Conservation (phyloP, 2,113 vertebrate species). For the Psilopsiagon aurifrons region DNA sequence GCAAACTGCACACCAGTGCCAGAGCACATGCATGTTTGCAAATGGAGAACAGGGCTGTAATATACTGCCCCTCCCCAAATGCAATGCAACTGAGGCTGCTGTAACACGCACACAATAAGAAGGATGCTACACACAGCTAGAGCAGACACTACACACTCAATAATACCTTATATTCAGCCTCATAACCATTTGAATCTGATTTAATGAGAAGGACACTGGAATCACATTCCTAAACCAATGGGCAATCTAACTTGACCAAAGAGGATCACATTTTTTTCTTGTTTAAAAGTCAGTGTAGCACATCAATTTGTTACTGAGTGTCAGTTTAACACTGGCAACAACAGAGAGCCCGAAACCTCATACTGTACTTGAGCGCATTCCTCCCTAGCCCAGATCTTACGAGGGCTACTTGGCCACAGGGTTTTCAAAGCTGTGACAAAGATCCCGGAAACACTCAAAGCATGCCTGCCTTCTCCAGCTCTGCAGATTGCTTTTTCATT, state of each 20-base stretch:
- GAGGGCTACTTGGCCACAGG: accelerated
- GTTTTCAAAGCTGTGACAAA: not conserved
- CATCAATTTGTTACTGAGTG: not conserved
- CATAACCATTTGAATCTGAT: not conserved
- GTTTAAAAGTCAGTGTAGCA: not conserved
- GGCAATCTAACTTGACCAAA: not conserved
- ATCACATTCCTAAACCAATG: not conserved
- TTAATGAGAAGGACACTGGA: not conserved
- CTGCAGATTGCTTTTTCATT: not conserved
- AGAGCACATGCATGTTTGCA: not conserved
- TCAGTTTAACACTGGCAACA: not conserved
- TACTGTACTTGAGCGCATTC: not conserved
- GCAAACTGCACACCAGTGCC: not conserved
- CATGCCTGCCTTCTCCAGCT: not conserved
- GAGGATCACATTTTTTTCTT: not conserved
- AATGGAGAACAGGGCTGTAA: not conserved
- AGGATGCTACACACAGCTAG: not conserved
- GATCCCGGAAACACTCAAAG: not conserved
- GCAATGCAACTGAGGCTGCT: not conserved
- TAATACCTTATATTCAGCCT: not conserved
- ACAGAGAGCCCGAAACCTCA: not conserved
- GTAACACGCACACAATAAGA: not conserved
- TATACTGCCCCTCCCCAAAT: not conserved
- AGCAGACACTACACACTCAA: not conserved
- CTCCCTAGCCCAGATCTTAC: not conserved